These are phyloP conservation scores for Hassar affinis DNA, from an alignment of 2,113 vertebrate genomes.

Conservation along the genomic window DNA sequence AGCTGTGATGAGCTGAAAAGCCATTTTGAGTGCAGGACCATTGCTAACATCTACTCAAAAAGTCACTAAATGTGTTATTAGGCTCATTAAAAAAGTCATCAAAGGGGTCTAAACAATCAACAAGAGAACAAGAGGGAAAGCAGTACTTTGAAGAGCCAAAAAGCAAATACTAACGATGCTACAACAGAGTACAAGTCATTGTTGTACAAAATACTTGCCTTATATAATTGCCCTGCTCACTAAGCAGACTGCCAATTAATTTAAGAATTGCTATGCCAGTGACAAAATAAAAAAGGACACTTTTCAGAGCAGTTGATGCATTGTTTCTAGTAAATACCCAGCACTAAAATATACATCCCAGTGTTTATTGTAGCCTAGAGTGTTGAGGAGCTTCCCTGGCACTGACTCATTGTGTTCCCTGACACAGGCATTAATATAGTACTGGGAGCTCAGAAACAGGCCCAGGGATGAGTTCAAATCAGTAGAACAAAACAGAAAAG, in stretches of 20 bases:
- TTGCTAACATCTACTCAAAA: not conserved
- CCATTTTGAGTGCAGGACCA: not conserved
- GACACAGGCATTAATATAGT: conserved; percentile 14
- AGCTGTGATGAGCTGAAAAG: not conserved
- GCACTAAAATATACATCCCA: conserved; percentile 12
- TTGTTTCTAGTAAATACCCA: conserved; percentile 7
- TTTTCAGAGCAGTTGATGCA: not conserved
- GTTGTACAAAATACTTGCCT: not conserved
- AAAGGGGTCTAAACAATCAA: not conserved
- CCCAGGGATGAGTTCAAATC: conserved; percentile 4
- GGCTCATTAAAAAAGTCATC: not conserved
- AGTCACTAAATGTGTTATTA: not conserved
- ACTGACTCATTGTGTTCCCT: conserved; percentile 1
- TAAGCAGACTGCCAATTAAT: not conserved
- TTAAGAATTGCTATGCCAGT: not conserved
- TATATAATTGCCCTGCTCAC: not conserved
- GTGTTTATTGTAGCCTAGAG: conserved; percentile 38
- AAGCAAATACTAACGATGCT: not conserved
- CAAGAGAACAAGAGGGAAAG: no score
- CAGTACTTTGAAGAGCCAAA: not conserved
- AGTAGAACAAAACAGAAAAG: conserved; percentile 8
- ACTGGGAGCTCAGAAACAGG: not conserved
- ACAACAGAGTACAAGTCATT: not conserved
- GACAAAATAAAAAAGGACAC: not conserved
- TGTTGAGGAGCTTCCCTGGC: conserved; percentile 35